These are phyloP conservation scores for Pseudococcus jackbeardsleyi DNA, from an alignment of 2,888 invertebrate genomes.

Conservation along the genomic window DNA sequence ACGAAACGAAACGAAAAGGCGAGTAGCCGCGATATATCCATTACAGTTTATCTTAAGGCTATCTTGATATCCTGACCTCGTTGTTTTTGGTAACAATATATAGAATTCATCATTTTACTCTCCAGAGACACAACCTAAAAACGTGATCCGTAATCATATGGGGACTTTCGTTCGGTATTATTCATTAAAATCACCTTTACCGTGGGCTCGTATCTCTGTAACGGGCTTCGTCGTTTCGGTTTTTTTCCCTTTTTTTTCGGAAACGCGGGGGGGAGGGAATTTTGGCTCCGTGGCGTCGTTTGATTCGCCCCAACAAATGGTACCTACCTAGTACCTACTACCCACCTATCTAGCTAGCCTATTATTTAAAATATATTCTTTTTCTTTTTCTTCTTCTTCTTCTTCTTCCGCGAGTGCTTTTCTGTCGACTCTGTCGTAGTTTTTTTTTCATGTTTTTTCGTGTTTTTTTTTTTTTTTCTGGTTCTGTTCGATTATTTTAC, in stretches of 20 bases:
- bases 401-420: background rate
- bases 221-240: constrained; percentile 3
- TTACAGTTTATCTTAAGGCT: constrained; percentile 61
- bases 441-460: background rate
- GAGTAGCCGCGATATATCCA: constrained; percentile 60
- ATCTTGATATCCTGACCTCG: constrained; percentile 62
- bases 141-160: constrained; percentile 62
- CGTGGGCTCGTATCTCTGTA: constrained; percentile 22
- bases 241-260: background rate
- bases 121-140: constrained; percentile 59
- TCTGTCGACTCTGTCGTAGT: background rate
- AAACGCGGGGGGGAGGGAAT: too few relatives aligned
- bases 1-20: background rate
- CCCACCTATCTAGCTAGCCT: too few relatives aligned
- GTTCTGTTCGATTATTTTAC: background rate
- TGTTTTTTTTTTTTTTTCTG: background rate
- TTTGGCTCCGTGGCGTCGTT: background rate
- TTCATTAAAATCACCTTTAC: constrained; percentile 62
- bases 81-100: constrained; percentile 61
- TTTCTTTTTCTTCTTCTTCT: too few relatives aligned
- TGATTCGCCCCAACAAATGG: background rate
- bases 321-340: background rate
- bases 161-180: constrained; percentile 54
- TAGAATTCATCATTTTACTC: constrained; percentile 61
- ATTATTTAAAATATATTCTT: constrained; percentile 35